Conservation (phyloP, 2,797 vertebrate genomes). For the Gobionotothen gibberifrons region DNA sequence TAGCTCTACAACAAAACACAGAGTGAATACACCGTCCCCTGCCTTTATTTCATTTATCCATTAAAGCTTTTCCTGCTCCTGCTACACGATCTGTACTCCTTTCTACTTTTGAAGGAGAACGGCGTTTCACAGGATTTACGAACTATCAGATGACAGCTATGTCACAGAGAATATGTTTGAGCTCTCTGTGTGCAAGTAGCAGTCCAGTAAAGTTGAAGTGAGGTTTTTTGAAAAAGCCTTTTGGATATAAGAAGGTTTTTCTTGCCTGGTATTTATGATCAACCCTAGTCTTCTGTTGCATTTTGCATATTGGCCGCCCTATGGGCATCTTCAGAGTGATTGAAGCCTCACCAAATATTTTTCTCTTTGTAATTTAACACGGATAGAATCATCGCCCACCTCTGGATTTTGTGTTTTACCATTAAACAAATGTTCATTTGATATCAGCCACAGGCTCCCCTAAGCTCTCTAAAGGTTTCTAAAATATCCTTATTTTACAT, state of each 20-base stretch:
- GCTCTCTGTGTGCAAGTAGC: conserved; percentile 50
- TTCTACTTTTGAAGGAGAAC: conserved; percentile 39
- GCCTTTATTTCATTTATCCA: conserved; percentile 67
- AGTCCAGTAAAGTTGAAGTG: conserved; percentile 36
- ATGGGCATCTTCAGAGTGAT: conserved; percentile 31
- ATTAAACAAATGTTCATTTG: conserved; percentile 47
- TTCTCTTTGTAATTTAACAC: conserved; percentile 51
- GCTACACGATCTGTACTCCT: conserved; percentile 33
- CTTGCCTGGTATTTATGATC: conserved; percentile 37
- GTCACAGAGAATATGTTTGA: conserved; percentile 44
- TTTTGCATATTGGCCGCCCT: conserved; percentile 53
- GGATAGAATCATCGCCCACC: conserved; percentile 19
- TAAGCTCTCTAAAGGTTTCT: conserved; percentile 12
- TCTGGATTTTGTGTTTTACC: conserved; percentile 29
- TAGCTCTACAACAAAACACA: conserved; percentile 52
- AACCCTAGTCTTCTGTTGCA: conserved; percentile 32
- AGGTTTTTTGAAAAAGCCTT: conserved; percentile 43
- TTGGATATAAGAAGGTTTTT: conserved; percentile 43
- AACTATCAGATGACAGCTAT: conserved; percentile 52
- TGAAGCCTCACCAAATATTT: conserved; percentile 44
- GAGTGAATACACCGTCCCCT: conserved; percentile 33
- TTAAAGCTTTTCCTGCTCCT: conserved; percentile 62
- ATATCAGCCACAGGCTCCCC: conserved; percentile 30
- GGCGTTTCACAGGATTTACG: conserved; percentile 66
- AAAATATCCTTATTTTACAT: conserved; percentile 13